Conservation (phyloP, 1,140 invertebrate species). For the Monomorium pharaonis region DNA sequence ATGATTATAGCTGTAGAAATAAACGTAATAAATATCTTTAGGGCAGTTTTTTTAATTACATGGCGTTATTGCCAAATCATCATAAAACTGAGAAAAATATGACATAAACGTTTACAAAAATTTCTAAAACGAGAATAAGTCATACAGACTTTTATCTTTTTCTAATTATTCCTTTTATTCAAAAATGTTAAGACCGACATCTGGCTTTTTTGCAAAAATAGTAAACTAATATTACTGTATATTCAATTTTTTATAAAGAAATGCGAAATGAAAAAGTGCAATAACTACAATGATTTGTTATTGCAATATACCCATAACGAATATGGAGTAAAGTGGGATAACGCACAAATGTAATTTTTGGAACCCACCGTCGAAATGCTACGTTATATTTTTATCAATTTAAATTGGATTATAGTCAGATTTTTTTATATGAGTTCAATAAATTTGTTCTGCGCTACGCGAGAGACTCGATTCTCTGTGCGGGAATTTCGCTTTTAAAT, state of each 20-base stretch:
- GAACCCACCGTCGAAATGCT: not conserved
- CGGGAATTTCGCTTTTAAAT: conserved; percentile 13
- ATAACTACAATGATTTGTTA: not conserved
- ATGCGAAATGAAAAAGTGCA: not conserved
- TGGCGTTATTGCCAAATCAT: not conserved
- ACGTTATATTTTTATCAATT: not conserved
- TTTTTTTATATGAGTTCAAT: conserved; percentile 4
- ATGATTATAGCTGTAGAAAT: not conserved
- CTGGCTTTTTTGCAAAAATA: not conserved
- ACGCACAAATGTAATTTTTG: not conserved
- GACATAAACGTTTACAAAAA: not conserved
- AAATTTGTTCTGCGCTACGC: not conserved
- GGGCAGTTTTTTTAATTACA: not conserved
- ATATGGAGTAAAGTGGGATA: not conserved
- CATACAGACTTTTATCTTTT: not conserved
- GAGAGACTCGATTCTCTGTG: not conserved
- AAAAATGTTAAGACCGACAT: not conserved
- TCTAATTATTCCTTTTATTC: not conserved
- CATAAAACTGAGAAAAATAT: not conserved
- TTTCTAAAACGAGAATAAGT: not conserved
- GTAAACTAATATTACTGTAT: not conserved
- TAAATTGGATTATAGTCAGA: not conserved
- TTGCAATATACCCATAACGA: not conserved
- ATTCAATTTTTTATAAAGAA: not conserved
- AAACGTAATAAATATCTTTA: not conserved